phyloP scores from a whole-genome alignment of 2,113 vertebrate species.

The Struthio camelus region DNA sequence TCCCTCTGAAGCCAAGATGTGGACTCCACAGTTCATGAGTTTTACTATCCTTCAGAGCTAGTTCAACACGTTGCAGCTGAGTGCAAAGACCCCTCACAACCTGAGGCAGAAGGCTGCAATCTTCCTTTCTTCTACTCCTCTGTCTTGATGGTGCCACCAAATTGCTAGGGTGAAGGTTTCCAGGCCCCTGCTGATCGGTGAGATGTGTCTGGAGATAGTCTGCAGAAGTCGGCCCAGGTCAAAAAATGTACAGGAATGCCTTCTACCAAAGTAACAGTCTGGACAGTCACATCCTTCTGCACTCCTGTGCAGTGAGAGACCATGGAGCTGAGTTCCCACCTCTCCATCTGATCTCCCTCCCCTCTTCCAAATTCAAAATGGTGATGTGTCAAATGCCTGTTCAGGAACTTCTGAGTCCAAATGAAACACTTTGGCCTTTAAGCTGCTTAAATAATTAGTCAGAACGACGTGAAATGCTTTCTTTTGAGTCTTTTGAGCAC shows the following conservation, averaged over 20 bases:
- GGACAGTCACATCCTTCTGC: not conserved
- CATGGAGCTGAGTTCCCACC: accelerated
- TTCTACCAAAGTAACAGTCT: not conserved
- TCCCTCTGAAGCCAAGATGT: not conserved
- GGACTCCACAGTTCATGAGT: not conserved
- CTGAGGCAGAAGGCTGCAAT: not conserved
- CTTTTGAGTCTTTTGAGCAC: not conserved
- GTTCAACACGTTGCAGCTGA: not conserved
- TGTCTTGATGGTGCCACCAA: accelerated
- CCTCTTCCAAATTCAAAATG: not conserved
- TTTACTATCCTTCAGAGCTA: not conserved
- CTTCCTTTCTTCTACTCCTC: not conserved
- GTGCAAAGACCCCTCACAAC: accelerated
- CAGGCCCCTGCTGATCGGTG: not conserved
- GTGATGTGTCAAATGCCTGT: accelerated
- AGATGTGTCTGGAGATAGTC: not conserved
- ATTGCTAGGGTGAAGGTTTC: not conserved
- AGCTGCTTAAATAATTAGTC: not conserved
- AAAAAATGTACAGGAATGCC: not conserved
- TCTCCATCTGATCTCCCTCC: not conserved
- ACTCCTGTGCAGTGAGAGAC: not conserved
- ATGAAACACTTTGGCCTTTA: not conserved
- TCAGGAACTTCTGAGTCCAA: not conserved
- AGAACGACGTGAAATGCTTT: not conserved
- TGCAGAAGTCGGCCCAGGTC: not conserved